Percentiles rank a stretch among this genome's conserved stretches.
Evolutionary conservation across 2,797 vertebrate species (phyloP).

Genomic region (Denticeps clupeoides): DNA sequence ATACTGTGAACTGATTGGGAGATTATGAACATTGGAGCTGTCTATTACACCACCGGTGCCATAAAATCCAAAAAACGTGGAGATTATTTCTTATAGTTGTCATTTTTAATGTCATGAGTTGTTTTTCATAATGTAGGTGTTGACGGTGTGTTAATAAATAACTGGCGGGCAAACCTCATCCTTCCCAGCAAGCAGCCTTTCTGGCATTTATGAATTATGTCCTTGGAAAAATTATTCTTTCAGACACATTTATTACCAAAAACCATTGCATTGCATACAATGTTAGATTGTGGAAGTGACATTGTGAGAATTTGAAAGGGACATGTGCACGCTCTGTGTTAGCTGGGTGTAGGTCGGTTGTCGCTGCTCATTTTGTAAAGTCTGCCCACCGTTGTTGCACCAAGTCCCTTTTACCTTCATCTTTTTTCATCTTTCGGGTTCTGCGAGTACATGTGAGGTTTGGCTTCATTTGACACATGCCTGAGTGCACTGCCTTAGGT

Average conservation of each 20-base stretch:
- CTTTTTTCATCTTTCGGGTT: conserved; percentile 40
- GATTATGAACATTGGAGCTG: conserved; percentile 81
- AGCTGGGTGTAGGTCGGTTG: too few species aligned
- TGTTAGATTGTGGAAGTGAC: too few species aligned
- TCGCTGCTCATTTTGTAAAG: too few species aligned
- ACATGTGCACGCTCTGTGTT: too few species aligned
- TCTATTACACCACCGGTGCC: conserved; percentile 97
- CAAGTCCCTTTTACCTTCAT: conserved; percentile 51
- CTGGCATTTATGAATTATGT: too few species aligned
- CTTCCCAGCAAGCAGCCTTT: too few species aligned
- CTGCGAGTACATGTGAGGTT: conserved; percentile 39
- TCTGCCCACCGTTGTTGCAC: neutral
- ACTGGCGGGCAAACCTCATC: too few species aligned
- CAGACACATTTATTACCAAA: too few species aligned
- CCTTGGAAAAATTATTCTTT: too few species aligned
- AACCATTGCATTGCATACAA: too few species aligned
- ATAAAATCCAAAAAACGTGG: conserved; percentile 73
- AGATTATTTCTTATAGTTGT: conserved; percentile 59
- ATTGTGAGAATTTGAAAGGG: too few species aligned
- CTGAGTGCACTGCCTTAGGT: conserved; percentile 70
- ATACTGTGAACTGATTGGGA: conserved; percentile 95
- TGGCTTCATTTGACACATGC: conserved; percentile 53
- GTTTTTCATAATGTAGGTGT: conserved; percentile 27
- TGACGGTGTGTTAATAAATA: conserved; percentile 35
- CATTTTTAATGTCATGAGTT: conserved; percentile 44